These are phyloP conservation scores for Eupeodes latifasciatus DNA, from an alignment of 2,888 invertebrate species.

Conservation along the genomic window DNA sequence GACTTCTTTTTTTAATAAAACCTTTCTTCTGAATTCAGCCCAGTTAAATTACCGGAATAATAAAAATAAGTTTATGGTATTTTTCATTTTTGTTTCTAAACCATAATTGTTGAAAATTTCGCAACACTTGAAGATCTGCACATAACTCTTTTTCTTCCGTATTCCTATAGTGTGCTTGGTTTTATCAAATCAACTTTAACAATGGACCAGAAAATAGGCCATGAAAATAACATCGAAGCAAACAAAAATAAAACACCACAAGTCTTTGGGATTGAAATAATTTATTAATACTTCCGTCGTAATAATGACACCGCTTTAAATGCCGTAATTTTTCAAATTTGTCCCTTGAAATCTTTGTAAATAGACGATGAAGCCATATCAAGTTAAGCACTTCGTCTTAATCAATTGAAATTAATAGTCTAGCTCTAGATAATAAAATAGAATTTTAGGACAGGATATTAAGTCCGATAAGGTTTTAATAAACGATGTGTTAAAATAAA, in stretches of 20 bases:
- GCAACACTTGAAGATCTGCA: not conserved
- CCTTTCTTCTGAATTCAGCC: not conserved
- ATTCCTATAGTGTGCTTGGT: not conserved
- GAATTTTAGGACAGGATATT: not conserved
- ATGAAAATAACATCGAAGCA: not conserved
- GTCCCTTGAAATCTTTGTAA: not conserved
- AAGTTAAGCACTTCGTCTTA: not conserved
- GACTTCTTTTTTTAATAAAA: not conserved
- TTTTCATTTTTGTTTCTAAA: not conserved
- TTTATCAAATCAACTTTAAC: not conserved
- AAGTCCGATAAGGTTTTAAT: not conserved
- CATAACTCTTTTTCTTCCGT: not conserved
- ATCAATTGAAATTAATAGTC: slow-evolving; percentile 9
- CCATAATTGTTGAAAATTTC: not conserved
- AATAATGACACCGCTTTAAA: not conserved
- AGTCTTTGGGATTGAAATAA: slow-evolving; percentile 1
- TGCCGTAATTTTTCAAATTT: slow-evolving; percentile 5
- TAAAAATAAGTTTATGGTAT: not conserved
- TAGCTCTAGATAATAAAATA: not conserved
- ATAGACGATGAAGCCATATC: slow-evolving; percentile 1
- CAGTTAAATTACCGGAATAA: not conserved
- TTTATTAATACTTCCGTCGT: not conserved
- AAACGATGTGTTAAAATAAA: not conserved
- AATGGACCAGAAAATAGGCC: not conserved
- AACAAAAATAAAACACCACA: not conserved